Evolutionary conservation across 2,113 vertebrate species (phyloP), one percentile per base, ranked within the genome.

Genomic region (Tenebrosternarchus preto): DNA sequence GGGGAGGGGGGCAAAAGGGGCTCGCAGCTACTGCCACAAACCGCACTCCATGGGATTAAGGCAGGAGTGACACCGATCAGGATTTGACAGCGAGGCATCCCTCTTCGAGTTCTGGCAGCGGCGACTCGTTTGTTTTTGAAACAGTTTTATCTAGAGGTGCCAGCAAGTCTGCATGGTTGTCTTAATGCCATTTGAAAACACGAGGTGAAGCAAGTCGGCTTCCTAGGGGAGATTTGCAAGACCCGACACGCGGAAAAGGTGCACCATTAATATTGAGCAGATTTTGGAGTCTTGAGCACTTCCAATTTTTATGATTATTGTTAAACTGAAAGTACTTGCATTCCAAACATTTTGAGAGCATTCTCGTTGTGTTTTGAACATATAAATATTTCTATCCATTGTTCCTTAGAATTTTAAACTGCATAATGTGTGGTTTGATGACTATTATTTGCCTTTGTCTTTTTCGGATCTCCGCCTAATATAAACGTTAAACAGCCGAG

Each of bases 1-100:
- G 72, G 27, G 56, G 22, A 64, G 66, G 22, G 56, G 29, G 60
- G 80, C 33, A 78, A 76, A 66, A 68, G 36, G 31, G 63, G 33
- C 64, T 39, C 39, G 39, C 31, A 67, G 61, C 59, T n/a, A 57
- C 63, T 25, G 12, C 71, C 29, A 7, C 53, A 61, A 79, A 69
- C 25, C 11, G 36, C 31, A 12, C 17, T 68, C n/a, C 20, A 22
- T 39, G 7, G 64, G 64, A 31, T 73, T 50, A 12, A n/a, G 60
- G 31, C 68, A 72, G 9, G n/a, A 39, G 53, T 25, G 29, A 74
- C 39, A 27, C 33, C 11, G 50, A 22, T 73, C 31, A 55, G 39
- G 55, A 36, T 12, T 12, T 73, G 59, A 61, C 57, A 73, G 59
- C 39, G 12, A 8, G 7, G 50, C 20, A 3, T 59, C 29, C 6